A percentile compares a stretch with the other conserved stretches of the same genome.
These are phyloP conservation scores for Cepphus grylle DNA, from an alignment of 2,113 vertebrate genomes.

Conservation along the genomic window DNA sequence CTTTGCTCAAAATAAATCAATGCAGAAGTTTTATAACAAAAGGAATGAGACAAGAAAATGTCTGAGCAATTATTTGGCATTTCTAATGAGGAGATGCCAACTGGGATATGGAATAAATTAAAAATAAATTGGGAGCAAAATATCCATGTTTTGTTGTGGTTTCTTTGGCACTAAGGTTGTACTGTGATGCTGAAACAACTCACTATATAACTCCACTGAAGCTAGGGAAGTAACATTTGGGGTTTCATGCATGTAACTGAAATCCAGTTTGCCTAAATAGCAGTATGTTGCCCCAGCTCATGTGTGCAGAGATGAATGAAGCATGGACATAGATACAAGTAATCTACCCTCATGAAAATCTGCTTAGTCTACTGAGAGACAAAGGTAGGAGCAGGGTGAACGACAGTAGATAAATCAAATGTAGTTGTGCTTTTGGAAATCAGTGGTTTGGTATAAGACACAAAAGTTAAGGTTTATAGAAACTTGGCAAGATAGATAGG, in stretches of 20 bases:
- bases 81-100: neutral
- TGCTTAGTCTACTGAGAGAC: neutral
- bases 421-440: neutral
- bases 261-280: neutral
- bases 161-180: neutral
- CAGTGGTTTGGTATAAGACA: neutral
- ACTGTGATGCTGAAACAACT: neutral
- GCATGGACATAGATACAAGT: neutral
- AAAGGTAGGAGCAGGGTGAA: neutral
- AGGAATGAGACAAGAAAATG: neutral
- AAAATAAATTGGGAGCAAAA: neutral
- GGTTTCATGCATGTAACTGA: neutral
- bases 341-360: neutral
- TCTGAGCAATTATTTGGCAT: neutral
- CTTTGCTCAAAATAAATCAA: neutral
- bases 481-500: neutral
- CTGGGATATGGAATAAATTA: neutral
- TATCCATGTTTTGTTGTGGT: neutral
- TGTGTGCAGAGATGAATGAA: neutral
- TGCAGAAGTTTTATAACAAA: neutral
- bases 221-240: neutral
- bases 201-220: neutral
- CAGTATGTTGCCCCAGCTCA: neutral
- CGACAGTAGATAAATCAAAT: neutral
- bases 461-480: neutral